Base-by-base conservation (phyloP, 2,797 vertebrate species). In the Danio jaintianensis region DNA sequence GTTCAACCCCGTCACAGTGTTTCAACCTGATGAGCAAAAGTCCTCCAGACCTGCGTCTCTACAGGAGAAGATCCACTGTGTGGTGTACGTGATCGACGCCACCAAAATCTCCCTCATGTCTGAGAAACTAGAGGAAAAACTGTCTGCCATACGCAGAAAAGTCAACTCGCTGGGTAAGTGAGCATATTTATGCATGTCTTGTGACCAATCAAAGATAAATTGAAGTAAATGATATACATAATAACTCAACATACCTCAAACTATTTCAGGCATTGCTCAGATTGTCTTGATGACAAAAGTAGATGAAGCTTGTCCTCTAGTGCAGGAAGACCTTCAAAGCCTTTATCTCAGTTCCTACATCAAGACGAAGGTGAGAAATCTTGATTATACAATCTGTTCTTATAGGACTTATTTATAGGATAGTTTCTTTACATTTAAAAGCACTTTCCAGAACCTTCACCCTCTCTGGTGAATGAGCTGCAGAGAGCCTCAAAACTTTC, bases 221-320 rank as follows among this genome's bases (percentile, higher is more conserved):
- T 7, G 8, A 47, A 66, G 18, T 66, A 15, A 7, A 0, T 3
- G 15, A 20, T 48, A 9, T 12, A 47, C 47, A 15, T 6, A 5
- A 15, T 6, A 5, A 20, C 4, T 10, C 12, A 9, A 38, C 4
- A 0, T 0, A 16, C 0, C 7, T 16, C 18, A 11, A 36, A 36
- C 55, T n/a, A 6, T 56, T 85, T 2, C 71, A 93, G 91, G 87
- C 13, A 63, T 92, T 36, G 85, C 90, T 63, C 91, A 92, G 89
- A 76, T 93, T 59, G 84, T 91, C 45, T 66, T 92, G 62, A 52
- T 91, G 81, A 91, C 91, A 7, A 92, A 89, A 81, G 87, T 89
- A 11, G 92, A 93, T 50, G 90, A 91, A 75, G 87, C 87, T 8
- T 91, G 90, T 56, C 84, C 86, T 22, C 43, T 73, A 50, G 90